Percentiles rank a stretch among this genome's conserved stretches.
These are phyloP conservation scores for Emydocephalus ijimae DNA, from an alignment of 2,113 vertebrate species.

Conservation along the genomic window DNA sequence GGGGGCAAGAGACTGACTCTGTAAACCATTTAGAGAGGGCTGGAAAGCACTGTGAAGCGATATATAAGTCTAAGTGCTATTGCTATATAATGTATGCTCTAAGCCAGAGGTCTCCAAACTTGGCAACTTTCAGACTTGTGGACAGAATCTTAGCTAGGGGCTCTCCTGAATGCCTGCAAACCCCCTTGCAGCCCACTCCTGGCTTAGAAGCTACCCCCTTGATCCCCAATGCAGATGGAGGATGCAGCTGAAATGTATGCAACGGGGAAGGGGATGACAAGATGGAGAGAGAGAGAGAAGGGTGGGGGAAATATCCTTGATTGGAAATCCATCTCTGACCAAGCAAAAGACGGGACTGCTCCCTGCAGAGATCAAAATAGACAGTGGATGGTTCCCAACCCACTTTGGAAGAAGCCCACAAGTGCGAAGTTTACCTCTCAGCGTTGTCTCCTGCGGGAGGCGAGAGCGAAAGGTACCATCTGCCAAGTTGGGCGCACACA, in stretches of 20 bases:
- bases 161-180: too few species aligned
- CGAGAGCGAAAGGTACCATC: neutral
- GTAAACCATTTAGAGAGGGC: too few species aligned
- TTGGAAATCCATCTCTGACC: slow-evolving; percentile 18
- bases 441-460: neutral
- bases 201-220: neutral
- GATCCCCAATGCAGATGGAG: neutral
- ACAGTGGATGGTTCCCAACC: slow-evolving; percentile 37
- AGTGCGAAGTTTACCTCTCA: slow-evolving; percentile 24
- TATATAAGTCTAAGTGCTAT: too few species aligned
- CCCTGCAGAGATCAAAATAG: slow-evolving; percentile 50
- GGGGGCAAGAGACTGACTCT: too few species aligned
- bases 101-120: too few species aligned
- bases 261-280: neutral
- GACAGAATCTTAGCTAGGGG: too few species aligned
- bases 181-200: too few species aligned
- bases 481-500: neutral
- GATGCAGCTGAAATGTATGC: slow-evolving; percentile 27
- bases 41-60: too few species aligned
- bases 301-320: neutral
- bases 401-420: slow-evolving; percentile 24
- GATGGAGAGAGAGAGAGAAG: neutral
- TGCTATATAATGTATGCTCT: too few species aligned
- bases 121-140: too few species aligned
- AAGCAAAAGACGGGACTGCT: neutral